phyloP scores from a whole-genome alignment of 2,888 invertebrate species.

The Macrophya annulata region DNA sequence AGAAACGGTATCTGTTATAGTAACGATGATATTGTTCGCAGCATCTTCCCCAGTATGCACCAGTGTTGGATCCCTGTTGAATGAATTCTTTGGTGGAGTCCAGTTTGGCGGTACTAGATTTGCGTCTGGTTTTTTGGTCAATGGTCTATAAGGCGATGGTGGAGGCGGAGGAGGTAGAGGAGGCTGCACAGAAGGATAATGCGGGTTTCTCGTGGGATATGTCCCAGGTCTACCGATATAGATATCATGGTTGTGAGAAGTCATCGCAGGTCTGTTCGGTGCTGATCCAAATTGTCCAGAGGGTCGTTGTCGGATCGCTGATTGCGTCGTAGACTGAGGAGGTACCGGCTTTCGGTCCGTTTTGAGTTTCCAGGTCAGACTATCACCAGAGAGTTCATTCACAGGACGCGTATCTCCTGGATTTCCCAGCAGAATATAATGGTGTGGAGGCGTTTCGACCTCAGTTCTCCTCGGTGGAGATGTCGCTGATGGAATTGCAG shows the following conservation, averaged over 20 bases:
- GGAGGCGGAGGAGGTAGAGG: constrained; percentile 58
- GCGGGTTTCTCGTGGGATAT: constrained; percentile 60
- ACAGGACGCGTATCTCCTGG: constrained; percentile 64
- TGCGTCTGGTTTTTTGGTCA: constrained; percentile 47
- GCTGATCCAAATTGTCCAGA: constrained; percentile 62
- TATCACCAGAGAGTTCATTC: constrained; percentile 65
- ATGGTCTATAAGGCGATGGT: constrained; percentile 56
- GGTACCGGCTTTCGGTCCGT: constrained; percentile 72
- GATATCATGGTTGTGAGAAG: constrained; percentile 42
- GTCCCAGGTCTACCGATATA: constrained; percentile 68
- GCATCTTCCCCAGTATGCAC: neutral
- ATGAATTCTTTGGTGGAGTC: constrained; percentile 57
- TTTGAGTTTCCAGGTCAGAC: constrained; percentile 69
- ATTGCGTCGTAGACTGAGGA: constrained; percentile 66
- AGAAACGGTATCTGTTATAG: constrained; percentile 29
- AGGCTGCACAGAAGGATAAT: constrained; percentile 58
- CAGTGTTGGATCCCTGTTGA: constrained; percentile 17
- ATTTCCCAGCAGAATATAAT: constrained; percentile 67
- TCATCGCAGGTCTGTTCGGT: constrained; percentile 67
- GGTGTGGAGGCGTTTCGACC: constrained; percentile 68
- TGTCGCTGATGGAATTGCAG: constrained; percentile 61
- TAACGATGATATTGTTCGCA: constrained; percentile 20
- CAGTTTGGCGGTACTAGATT: constrained; percentile 54
- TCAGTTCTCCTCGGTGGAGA: constrained; percentile 75
- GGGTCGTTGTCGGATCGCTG: constrained; percentile 65